These are phyloP conservation scores for Tarsius wallacei DNA, from an alignment of 2,797 vertebrate genomes.

Conservation along the genomic window DNA sequence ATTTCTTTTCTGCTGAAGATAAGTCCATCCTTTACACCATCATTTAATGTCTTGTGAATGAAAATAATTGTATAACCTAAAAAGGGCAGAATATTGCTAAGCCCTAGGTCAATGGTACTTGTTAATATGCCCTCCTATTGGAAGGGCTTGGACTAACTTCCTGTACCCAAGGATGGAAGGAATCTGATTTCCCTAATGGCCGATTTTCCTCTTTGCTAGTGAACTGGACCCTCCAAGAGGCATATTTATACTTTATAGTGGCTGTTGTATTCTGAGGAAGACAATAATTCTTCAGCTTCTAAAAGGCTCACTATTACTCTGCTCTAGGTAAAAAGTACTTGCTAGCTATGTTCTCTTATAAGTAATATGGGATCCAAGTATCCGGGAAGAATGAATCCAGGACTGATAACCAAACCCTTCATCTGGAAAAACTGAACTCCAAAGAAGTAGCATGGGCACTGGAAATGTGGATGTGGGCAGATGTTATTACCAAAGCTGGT, in stretches of 20 bases:
- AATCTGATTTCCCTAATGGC: background rate
- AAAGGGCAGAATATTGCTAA: constrained; percentile 23
- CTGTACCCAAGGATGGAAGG: background rate
- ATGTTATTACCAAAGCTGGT: background rate
- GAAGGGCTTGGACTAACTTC: background rate
- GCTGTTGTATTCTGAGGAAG: constrained; percentile 34
- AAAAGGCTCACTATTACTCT: background rate
- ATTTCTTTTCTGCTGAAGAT: constrained; percentile 48
- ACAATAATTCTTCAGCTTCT: constrained; percentile 34
- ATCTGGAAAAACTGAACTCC: background rate
- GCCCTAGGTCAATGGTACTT: background rate
- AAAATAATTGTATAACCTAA: background rate
- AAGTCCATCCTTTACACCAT: background rate
- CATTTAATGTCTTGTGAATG: constrained; percentile 7
- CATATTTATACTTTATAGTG: background rate
- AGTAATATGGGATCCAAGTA: background rate
- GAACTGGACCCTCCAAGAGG: background rate
- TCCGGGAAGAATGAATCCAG: background rate
- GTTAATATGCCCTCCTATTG: background rate
- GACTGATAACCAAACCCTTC: background rate
- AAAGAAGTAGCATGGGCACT: background rate
- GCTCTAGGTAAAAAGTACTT: background rate
- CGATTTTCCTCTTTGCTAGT: constrained; percentile 19
- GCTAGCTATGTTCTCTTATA: background rate
- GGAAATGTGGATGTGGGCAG: background rate